phyloP scores from a whole-genome alignment of 2,888 invertebrate species.

The Drosophila falleni region DNA sequence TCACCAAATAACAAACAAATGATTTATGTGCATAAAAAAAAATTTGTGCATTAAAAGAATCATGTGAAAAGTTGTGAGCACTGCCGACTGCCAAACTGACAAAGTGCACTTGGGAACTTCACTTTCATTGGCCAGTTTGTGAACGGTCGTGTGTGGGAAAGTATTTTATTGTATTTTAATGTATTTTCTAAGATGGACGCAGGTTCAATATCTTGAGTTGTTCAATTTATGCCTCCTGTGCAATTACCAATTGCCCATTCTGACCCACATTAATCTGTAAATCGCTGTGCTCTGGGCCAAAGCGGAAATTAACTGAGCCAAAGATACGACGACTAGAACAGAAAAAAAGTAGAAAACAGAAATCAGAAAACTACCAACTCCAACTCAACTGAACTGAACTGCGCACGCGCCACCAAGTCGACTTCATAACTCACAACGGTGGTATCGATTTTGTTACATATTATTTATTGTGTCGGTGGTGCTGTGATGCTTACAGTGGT shows the following conservation, averaged over 20 bases:
- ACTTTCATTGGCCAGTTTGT: slow-evolving; percentile 57
- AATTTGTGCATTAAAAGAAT: slow-evolving; percentile 45
- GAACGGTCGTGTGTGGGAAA: slow-evolving; percentile 52
- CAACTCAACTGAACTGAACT: slow-evolving; percentile 8
- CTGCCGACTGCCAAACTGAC: slow-evolving; percentile 36
- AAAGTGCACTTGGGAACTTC: slow-evolving; percentile 42
- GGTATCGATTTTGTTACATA: slow-evolving; percentile 75
- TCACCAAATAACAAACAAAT: slow-evolving; percentile 53
- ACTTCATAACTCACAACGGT: slow-evolving; percentile 69
- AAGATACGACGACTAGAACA: slow-evolving; percentile 28
- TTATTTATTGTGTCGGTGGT: slow-evolving; percentile 67
- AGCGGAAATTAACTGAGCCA: slow-evolving; percentile 69
- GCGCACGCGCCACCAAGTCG: slow-evolving; percentile 65
- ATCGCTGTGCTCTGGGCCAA: slow-evolving; percentile 59
- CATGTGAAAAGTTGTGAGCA: slow-evolving; percentile 60
- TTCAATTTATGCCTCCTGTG: slow-evolving; percentile 45
- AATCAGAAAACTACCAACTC: slow-evolving; percentile 20
- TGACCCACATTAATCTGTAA: slow-evolving; percentile 73
- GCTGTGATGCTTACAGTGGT: background rate
- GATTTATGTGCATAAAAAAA: slow-evolving; percentile 58
- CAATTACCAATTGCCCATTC: slow-evolving; percentile 58
- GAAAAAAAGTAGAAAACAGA: slow-evolving; percentile 14
- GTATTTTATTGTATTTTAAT: slow-evolving; percentile 20
- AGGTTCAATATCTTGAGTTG: slow-evolving; percentile 34
- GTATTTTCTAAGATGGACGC: background rate